phyloP scores from a whole-genome alignment of 2,113 vertebrate genomes.

The Perca fluviatilis region DNA sequence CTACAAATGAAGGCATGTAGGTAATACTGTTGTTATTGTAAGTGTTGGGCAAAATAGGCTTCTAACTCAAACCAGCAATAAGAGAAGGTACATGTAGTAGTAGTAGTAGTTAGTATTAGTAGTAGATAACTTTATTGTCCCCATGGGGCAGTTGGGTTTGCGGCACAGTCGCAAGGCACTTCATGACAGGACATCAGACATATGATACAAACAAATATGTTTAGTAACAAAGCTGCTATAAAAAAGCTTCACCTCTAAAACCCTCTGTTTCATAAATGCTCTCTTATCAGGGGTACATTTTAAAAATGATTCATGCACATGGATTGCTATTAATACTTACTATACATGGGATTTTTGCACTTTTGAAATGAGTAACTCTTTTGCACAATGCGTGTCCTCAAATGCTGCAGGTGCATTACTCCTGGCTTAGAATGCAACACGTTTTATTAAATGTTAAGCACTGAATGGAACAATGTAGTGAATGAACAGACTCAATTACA shows the following conservation, averaged over 20 bases:
- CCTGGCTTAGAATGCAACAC: not conserved
- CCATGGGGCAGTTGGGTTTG: no score
- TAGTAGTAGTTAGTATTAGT: no score
- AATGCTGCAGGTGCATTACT: not conserved
- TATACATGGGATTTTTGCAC: not conserved
- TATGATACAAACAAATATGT: no score
- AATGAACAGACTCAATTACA: not conserved
- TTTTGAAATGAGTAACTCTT: not conserved
- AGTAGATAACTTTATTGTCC: no score
- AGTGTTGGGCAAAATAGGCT: not conserved
- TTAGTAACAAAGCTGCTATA: no score
- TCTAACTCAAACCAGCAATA: not conserved
- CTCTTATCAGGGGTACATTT: not conserved
- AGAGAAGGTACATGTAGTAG: not conserved
- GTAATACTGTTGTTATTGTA: not conserved
- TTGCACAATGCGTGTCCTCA: not conserved
- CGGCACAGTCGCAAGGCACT: no score
- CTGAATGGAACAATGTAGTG: not conserved
- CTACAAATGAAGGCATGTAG: not conserved
- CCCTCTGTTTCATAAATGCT: no score
- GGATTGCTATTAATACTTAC: constrained; percentile 1
- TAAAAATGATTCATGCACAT: not conserved
- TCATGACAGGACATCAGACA: no score
- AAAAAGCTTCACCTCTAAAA: no score
- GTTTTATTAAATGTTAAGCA: not conserved